These are phyloP conservation scores for Atherix ibis DNA, from an alignment of 2,888 invertebrate species.

Conservation along the genomic window DNA sequence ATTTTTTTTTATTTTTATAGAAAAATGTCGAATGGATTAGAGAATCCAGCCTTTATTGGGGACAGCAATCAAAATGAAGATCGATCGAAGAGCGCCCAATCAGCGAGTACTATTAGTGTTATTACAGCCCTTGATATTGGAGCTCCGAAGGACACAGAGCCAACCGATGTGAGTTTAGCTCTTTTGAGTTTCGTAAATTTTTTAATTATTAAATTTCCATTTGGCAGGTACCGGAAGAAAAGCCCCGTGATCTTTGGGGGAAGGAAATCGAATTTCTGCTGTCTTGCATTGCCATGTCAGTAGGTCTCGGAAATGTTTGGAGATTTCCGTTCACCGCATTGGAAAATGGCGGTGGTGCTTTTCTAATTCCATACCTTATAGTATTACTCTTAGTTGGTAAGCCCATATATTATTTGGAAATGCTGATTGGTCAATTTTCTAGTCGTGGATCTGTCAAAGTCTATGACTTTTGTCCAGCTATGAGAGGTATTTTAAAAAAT, in stretches of 20 bases:
- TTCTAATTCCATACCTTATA: slow-evolving; percentile 47
- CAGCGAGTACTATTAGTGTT: no score
- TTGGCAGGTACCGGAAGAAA: no score
- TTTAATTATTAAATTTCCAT: no score
- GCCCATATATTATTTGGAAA: slow-evolving; percentile 58
- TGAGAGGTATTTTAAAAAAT: slow-evolving; percentile 41
- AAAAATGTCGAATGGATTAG: no score
- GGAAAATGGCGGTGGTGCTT: slow-evolving; percentile 52
- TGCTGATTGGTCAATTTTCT: slow-evolving; percentile 57
- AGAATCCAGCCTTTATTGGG: not conserved
- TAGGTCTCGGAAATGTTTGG: slow-evolving; percentile 55
- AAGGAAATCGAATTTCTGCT: slow-evolving; percentile 31
- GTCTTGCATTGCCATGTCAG: slow-evolving; percentile 39
- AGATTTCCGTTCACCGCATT: slow-evolving; percentile 49
- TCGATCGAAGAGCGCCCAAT: no score
- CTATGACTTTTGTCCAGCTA: slow-evolving; percentile 47
- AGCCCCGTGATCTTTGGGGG: slow-evolving; percentile 31
- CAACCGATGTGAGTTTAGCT: no score
- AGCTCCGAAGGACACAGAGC: no score
- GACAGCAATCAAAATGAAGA: no score
- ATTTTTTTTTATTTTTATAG: slow-evolving; percentile 3
- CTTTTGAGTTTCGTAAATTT: no score
- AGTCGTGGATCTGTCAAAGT: slow-evolving; percentile 53
- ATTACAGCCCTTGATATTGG: no score
- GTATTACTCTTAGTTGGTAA: slow-evolving; percentile 47